Base-by-base conservation (phyloP, 2,797 vertebrate species). In the Bucorvus abyssinicus region DNA sequence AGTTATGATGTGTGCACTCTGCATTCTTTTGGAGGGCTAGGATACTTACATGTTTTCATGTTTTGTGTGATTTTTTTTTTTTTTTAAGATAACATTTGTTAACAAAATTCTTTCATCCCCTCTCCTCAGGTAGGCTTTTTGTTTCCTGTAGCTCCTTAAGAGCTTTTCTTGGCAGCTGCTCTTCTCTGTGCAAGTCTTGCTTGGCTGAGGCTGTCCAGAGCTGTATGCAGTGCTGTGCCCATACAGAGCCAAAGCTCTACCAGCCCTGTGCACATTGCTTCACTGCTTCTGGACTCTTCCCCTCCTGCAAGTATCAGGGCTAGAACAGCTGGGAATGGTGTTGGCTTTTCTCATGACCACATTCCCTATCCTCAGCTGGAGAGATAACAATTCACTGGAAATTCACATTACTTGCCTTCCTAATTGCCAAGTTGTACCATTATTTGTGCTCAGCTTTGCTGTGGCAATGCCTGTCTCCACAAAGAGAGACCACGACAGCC, bases 261-360 rank as follows among this genome's bases (percentile, higher is more conserved):
- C 19, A 68, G 68, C 29, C 42, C 52, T 8, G 5, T 21, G 14
- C 23, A 2, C 22, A 10, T 21, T 47, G 57, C 29, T 34, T 52
- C 12, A 10, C 22, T 0, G 0, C 57, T 32, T 59, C 34, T 3
- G 0, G 42, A 18, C n/a, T 40, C 38, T 52, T 18, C 14, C 14
- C 5, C 7, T 36, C 23, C 76, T 69, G 69, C 44, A 69, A 45
- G 30, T 56, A 45, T 7, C n/a, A 38, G 56, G 42, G 49, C 20
- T 50, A 34, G 36, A 91, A n/a, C 29, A 40, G 63, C 76, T 30
- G 50, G 21, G 44, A 40, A 45, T 38, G 21, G 6, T 30, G 44
- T 40, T 69, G 57, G 69, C 63, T 56, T 86, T 75, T 69, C 63
- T 63, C 21, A 6, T 23, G 50, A 30, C 69, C 34, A 4, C 24